Base-by-base conservation (phyloP, 2,888 invertebrate species). In the Agrypnus murinus region DNA sequence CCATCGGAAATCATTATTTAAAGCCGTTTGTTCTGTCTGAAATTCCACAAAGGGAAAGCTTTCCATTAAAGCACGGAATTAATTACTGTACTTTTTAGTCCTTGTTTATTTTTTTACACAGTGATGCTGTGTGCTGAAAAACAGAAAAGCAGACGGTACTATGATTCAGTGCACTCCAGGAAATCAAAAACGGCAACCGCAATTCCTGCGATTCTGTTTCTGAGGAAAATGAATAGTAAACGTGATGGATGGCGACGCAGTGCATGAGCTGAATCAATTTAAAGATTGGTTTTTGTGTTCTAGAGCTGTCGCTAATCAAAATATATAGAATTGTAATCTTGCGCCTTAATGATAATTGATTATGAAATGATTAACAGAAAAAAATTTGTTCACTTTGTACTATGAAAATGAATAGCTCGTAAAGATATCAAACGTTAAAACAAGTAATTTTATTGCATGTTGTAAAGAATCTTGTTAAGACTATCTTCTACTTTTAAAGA, bases 1-100 rank as follows among this genome's bases (percentile, higher is more conserved):
- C 59, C 46, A 66, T 59, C 66, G 59, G 59, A 66, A 66, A 66
- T 66, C 59, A 66, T 66, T 59, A 66, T 66, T 58, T 66, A 50
- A 59, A 59, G 59, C 59, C 50, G 66, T 66, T 66, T 59, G 58
- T 59, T 19, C 50, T 59, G 66, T 43, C 57, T 66, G 34, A 59
- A 66, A 66, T 40, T 15, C 43, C 50, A 40, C 40, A 59, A 48
- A 38, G 36, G 43, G 31, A 14, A 31, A 25, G 48, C 59, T 65
- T 65, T 59, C 66, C 59, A 59, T 66, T 59, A 66, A 38, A 66
- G 66, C 48, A 31, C 14, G 15, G 66, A 66, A 66, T 66, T 66
- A 66, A 66, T 66, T 66, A 59, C 66, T 40, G 66, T 66, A 59
- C 66, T 66, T 66, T 66, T 59, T 36, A 36, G 15, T 48, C 34